Conservation (phyloP, 2,113 vertebrate species). For the Oreamnos americanus region DNA sequence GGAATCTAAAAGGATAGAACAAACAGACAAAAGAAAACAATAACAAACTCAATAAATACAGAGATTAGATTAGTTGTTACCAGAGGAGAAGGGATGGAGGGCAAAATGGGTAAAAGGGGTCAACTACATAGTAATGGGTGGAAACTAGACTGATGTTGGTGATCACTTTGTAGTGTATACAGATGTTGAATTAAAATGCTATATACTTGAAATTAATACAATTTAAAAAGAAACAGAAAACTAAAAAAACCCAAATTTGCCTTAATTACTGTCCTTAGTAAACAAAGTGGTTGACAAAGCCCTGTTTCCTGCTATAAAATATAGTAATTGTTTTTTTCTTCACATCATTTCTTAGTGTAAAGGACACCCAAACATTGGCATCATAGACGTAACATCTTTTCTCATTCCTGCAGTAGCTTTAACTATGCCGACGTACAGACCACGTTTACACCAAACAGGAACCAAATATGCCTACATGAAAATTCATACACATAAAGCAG, state of each 20-base stretch:
- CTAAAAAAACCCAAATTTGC: not conserved
- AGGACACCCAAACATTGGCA: not conserved
- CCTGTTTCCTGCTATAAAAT: not conserved
- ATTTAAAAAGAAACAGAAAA: not conserved
- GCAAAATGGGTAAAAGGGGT: not conserved
- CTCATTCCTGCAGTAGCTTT: not conserved
- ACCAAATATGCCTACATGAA: not conserved
- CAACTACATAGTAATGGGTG: not conserved
- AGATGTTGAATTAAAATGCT: not conserved
- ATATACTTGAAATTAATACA: not conserved
- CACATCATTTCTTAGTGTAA: not conserved
- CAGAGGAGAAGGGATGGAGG: too few relatives aligned
- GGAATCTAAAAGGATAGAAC: not conserved
- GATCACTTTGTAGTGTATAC: not conserved
- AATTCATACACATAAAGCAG: not conserved
- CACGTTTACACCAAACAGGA: not conserved
- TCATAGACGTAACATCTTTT: not conserved
- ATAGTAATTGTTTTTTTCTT: not conserved
- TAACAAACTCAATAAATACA: not conserved
- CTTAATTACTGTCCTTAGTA: not conserved
- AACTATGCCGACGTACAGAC: not conserved
- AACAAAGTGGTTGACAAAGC: not conserved
- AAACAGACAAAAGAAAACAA: not conserved
- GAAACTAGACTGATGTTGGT: not conserved
- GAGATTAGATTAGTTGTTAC: not conserved